Base-by-base conservation (phyloP, 2,113 vertebrate genomes). In the Melanostigma gelatinosum region DNA sequence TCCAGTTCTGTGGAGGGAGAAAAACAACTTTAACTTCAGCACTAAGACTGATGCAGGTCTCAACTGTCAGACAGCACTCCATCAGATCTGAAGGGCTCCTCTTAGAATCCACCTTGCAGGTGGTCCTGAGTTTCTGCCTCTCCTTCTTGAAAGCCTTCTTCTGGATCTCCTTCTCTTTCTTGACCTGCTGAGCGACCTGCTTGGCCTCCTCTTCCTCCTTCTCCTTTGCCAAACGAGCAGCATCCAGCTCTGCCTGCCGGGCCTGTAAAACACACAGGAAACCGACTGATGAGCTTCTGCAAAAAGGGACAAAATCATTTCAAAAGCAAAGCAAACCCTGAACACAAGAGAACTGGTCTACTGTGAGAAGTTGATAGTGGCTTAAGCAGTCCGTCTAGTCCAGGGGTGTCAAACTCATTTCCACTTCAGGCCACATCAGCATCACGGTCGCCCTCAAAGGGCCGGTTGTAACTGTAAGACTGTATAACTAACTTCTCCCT, bases 121-220 rank as follows among this genome's bases (percentile, higher is more conserved):
- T 96, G 1, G 96, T 98, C 91, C 98, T 96, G 89, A 99, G 96
- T 91, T 98, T 99, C 90, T 98, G 97, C 67, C 98, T 94, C 94
- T 99, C 98, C 83, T 99, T 99, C 91, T 99, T 99, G 89, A 99
- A 96, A 22, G 98, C 98, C 86, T 99, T 99, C 93, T 99, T 99
- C 95, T 99, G 98, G 63, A 97, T 97, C 63, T 99, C 98, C 79
- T 99, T 99, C 92, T 99, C 98, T 42, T 98, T 99, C 92, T 99
- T 99, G 62, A 96, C 96, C 90, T 95, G 92, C 87, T 96, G 93
- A 1, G 97, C 97, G 6, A 93, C 96, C 89, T 98, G 97, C 83
- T 96, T 96, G 40, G 97, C 95, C 94, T 96, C 96, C 85, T 98
- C 98, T 0, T 99, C 98, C 80, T 99, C 97, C 77, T 99, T 99